These are phyloP conservation scores for Hirtodrosophila histrioides DNA, from an alignment of 2,888 invertebrate genomes.

Conservation along the genomic window DNA sequence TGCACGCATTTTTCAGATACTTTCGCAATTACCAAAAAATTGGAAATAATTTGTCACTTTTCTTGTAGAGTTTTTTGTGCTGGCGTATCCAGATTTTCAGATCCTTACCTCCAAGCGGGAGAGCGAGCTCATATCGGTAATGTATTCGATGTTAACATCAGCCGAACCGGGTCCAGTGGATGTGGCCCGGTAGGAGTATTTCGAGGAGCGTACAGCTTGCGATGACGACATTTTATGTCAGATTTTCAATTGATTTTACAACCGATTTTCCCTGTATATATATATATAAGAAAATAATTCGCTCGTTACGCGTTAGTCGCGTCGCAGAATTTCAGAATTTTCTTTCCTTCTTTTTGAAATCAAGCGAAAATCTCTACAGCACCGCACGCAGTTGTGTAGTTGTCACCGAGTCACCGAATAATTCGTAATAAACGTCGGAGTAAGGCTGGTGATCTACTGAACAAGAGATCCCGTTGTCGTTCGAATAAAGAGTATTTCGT, in stretches of 20 bases:
- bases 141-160: constrained; percentile 97
- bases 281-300: too few relatives aligned
- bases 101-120: constrained; percentile 95
- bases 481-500: constrained; percentile 85
- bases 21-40: constrained; percentile 6
- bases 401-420: constrained; percentile 85
- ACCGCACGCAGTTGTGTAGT: constrained; percentile 83
- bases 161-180: constrained; percentile 92
- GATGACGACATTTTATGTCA: constrained; percentile 88
- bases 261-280: constrained; percentile 7
- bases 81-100: constrained; percentile 7
- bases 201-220: constrained; percentile 92
- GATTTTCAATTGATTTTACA: constrained; percentile 57
- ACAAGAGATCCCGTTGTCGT: constrained; percentile 85
- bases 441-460: constrained; percentile 85
- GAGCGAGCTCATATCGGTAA: constrained; percentile 96
- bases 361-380: constrained; percentile 75
- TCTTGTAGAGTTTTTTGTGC: constrained; percentile 16
- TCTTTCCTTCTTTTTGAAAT: constrained; percentile 21
- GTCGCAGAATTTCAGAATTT: constrained; percentile 22
- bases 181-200: constrained; percentile 95
- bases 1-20: constrained; percentile 27
- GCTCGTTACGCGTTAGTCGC: too few relatives aligned
- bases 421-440: constrained; percentile 85
- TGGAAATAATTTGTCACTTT: constrained; percentile 14